Conservation (phyloP, 1,140 invertebrate genomes). For the Papilio dardanus region DNA sequence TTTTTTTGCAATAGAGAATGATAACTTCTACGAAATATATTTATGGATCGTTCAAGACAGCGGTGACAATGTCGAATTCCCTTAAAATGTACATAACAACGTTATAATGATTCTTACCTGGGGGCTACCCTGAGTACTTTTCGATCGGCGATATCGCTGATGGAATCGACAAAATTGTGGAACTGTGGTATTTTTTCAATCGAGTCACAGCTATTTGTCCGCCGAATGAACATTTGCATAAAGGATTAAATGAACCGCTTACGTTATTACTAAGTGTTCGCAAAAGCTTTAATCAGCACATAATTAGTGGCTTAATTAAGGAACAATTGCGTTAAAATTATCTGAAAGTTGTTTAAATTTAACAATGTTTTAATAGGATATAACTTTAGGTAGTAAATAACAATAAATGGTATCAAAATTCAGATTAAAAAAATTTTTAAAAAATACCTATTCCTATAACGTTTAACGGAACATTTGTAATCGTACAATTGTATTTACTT, state of each 20-base stretch:
- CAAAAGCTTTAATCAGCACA: constrained; percentile 15
- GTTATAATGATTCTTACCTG: not conserved
- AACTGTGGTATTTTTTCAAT: not conserved
- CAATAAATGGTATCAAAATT: no score
- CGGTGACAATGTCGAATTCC: not conserved
- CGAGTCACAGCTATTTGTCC: not conserved
- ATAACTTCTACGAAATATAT: not conserved
- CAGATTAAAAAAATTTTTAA: no score
- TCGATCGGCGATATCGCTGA: no score
- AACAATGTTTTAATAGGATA: not conserved
- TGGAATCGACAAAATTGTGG: no score
- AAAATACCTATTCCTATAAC: no score
- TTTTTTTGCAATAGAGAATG: not conserved
- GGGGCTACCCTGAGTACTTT: no score
- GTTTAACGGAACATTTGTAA: no score
- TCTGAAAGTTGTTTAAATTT: not conserved
- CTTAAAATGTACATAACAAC: not conserved
- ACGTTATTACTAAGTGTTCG: not conserved
- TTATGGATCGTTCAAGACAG: not conserved
- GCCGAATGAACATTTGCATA: not conserved
- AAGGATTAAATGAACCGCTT: not conserved
- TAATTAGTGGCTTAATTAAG: not conserved
- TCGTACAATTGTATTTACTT: no score
- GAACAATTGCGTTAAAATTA: not conserved
- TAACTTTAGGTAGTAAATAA: not conserved